Conservation (phyloP, 2,888 invertebrate species). For the Drosophila demipolita region DNA sequence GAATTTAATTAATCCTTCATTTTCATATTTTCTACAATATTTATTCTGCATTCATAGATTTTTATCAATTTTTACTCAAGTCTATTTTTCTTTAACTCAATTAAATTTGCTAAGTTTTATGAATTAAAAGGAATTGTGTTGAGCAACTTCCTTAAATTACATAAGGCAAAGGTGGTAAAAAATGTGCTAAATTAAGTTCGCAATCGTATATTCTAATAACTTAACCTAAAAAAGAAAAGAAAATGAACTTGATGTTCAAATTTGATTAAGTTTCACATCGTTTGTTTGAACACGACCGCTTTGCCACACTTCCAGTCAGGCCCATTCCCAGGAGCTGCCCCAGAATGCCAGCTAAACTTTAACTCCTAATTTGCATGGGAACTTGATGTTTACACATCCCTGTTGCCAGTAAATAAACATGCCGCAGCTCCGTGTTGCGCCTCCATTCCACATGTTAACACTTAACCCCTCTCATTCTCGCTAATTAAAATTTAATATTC, state of each 20-base stretch:
- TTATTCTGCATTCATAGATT: background rate
- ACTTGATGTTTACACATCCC: slow-evolving; percentile 40
- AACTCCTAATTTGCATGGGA: background rate
- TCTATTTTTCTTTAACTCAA: background rate
- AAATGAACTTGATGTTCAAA: slow-evolving; percentile 40
- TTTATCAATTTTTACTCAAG: background rate
- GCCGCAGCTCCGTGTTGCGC: slow-evolving; percentile 20
- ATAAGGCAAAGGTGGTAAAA: background rate
- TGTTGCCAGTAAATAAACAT: slow-evolving; percentile 45
- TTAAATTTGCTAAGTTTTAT: background rate
- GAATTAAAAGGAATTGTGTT: background rate
- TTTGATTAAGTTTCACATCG: slow-evolving; percentile 38
- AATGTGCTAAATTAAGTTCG: slow-evolving; percentile 12
- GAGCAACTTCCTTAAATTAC: background rate
- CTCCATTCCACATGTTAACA: slow-evolving; percentile 28
- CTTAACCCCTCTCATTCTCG: slow-evolving; percentile 48
- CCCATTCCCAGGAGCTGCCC: too few species aligned
- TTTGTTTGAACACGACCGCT: slow-evolving; percentile 14
- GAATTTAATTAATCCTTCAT: background rate
- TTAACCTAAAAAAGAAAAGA: background rate
- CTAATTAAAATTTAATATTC: slow-evolving; percentile 79
- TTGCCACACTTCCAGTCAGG: background rate
- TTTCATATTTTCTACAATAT: background rate
- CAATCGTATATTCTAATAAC: background rate
- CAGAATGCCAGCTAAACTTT: slow-evolving; percentile 10